These are phyloP conservation scores for Hemitrygon akajei DNA, from an alignment of 2,797 vertebrate species.

Conservation along the genomic window DNA sequence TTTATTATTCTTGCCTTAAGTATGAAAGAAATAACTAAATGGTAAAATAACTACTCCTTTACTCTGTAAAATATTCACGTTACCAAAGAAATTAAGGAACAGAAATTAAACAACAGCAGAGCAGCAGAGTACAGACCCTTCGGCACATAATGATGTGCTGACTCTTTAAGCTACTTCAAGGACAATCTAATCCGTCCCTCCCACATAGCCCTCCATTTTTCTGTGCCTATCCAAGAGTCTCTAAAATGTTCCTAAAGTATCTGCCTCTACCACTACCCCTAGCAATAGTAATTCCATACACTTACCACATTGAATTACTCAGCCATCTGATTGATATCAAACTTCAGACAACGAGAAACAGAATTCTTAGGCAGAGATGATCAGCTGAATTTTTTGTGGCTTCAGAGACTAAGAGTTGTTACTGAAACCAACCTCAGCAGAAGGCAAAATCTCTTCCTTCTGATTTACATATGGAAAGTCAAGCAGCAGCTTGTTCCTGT, in stretches of 20 bases:
- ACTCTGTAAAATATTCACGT: neutral
- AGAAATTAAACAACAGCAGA: no score
- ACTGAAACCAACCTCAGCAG: neutral
- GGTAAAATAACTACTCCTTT: neutral
- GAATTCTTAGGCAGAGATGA: neutral
- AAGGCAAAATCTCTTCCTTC: conserved; percentile 4
- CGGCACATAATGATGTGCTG: no score
- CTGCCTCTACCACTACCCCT: no score
- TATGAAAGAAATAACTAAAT: neutral
- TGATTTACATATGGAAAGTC: neutral
- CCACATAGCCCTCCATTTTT: no score
- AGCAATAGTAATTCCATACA: no score
- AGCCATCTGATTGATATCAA: conserved; percentile 15
- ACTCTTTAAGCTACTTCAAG: no score
- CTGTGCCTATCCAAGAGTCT: no score
- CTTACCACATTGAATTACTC: neutral
- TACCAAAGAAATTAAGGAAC: neutral
- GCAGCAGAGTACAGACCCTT: no score
- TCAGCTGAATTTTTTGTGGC: conserved; percentile 20
- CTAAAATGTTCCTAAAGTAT: no score
- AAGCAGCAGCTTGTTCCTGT: neutral
- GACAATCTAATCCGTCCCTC: no score
- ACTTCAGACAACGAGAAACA: conserved; percentile 10
- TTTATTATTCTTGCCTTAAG: neutral
- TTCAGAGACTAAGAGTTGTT: conserved; percentile 10